Base-by-base conservation (phyloP, 2,888 invertebrate genomes). In the Stenodera caucasica region DNA sequence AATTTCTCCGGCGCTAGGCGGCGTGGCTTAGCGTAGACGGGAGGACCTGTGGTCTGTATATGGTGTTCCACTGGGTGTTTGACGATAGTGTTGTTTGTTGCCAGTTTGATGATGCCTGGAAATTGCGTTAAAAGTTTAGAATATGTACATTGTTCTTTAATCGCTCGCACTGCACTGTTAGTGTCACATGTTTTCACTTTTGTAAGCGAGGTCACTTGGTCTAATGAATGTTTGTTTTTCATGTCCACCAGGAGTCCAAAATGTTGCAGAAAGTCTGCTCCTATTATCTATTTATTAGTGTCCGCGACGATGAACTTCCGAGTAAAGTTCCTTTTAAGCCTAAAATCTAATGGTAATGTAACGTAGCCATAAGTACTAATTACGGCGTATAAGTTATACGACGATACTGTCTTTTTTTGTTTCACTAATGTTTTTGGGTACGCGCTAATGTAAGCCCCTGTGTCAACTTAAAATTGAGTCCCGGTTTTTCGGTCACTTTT, bases 1-100 rank as follows among this genome's bases (percentile, higher is more conserved):
- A 76, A 66, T 53, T 67, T 68, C 8, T 76, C 75, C 0, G 72
- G 72, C 3, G 72, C 55, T 3, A 79, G 60, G 1, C 77, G 66
- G 5, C 77, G 66, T 3, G 76, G 66, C 52, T 64, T 65, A 7
- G 67, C 52, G 32, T 57, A 59, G 5, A 74, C 71, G 6, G 77
- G 78, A 14, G 73, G 72, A 14, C 77, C 76, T 1, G 64, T 35
- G 8, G 68, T 70, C 6, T 74, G 73, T 33, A 62, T 53, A 37
- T 75, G 74, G 63, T 69, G 67, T 32, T 72, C 74, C 2, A 62
- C 55, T 12, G 26, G 12, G 57, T 32, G 23, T 8, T 18, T 15
- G 6, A 8, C 8, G 14, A 26, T 18, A 18, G 15, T 51, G 4
- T 4, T 12, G 3, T n/a, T 14, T 8, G 35, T 26, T 12, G 15